Evolutionary conservation across 2,113 vertebrate species (phyloP).

Genomic region (Otus sunia): DNA sequence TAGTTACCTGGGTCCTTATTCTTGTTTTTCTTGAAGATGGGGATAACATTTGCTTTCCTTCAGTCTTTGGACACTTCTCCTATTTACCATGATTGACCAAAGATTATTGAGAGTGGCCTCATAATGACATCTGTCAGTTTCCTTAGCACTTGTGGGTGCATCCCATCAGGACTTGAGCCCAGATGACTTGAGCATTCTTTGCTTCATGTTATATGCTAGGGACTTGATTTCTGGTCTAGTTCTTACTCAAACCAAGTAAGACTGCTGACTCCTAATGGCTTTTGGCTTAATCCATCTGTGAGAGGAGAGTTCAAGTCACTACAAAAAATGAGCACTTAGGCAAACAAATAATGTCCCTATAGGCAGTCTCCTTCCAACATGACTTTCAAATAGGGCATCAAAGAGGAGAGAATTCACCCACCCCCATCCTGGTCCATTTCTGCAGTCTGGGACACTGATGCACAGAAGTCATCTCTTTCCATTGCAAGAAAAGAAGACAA

Average conservation of each 20-base stretch:
- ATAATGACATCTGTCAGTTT: not conserved
- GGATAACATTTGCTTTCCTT: not conserved
- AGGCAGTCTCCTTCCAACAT: not conserved
- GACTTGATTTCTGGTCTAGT: not conserved
- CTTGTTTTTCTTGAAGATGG: not conserved
- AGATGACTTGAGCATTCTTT: not conserved
- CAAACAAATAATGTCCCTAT: not conserved
- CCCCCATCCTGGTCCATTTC: not conserved
- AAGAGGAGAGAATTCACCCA: not conserved
- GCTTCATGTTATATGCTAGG: not conserved
- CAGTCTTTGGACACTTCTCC: not conserved
- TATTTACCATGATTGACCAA: not conserved
- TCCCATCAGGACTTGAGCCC: not conserved
- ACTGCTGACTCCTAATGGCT: not conserved
- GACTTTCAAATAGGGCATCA: not conserved
- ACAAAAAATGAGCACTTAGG: not conserved
- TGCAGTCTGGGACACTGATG: not conserved
- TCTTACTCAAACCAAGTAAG: not conserved
- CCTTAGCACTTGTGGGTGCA: not conserved
- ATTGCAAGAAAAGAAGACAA: not conserved
- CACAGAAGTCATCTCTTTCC: not conserved
- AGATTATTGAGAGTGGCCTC: too few species aligned
- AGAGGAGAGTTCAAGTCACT: not conserved
- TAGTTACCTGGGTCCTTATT: not conserved
- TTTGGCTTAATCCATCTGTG: not conserved